Percentiles rank a stretch among this genome's conserved stretches.
These are phyloP conservation scores for Amblyopsis rosae DNA, from an alignment of 2,113 vertebrate genomes.

Conservation along the genomic window DNA sequence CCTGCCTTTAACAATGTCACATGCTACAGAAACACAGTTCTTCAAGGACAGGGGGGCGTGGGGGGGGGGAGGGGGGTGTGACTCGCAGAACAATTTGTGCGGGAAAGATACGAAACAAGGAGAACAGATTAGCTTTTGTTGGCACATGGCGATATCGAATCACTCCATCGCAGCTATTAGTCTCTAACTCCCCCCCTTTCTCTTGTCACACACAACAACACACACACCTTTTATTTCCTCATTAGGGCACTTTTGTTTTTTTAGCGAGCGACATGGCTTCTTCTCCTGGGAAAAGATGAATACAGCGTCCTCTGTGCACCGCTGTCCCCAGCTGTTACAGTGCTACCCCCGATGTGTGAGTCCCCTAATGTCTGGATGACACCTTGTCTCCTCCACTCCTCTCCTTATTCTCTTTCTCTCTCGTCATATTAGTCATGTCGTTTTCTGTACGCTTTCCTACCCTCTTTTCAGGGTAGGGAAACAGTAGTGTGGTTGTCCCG, in stretches of 20 bases:
- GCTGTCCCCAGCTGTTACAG: slow-evolving; percentile 37
- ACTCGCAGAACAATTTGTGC: slow-evolving; percentile 21
- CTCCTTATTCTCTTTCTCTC: slow-evolving; percentile 2
- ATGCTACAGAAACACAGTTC: slow-evolving; percentile 32
- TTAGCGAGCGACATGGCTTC: slow-evolving; percentile 56
- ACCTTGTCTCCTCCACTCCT: slow-evolving; percentile 16
- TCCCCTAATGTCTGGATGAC: slow-evolving; percentile 28
- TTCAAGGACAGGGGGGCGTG: slow-evolving; percentile 21
- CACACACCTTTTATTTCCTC: slow-evolving; percentile 31
- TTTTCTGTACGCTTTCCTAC: no score
- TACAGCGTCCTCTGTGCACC: background rate
- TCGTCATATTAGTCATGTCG: background rate
- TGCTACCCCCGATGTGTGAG: slow-evolving; percentile 33
- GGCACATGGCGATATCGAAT: slow-evolving; percentile 47
- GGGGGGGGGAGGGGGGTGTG: background rate
- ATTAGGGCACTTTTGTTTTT: slow-evolving; percentile 16
- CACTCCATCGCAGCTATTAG: slow-evolving; percentile 25
- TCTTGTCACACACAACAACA: background rate
- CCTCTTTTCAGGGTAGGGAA: background rate
- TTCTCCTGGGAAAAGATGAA: slow-evolving; percentile 46
- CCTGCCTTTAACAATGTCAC: slow-evolving; percentile 36
- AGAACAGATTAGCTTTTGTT: slow-evolving; percentile 48
- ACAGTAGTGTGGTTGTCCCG: slow-evolving; percentile 19
- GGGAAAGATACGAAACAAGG: slow-evolving; percentile 19
- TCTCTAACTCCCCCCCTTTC: background rate